Conservation (phyloP, 2,113 vertebrate species). For the Dicaeum eximium region DNA sequence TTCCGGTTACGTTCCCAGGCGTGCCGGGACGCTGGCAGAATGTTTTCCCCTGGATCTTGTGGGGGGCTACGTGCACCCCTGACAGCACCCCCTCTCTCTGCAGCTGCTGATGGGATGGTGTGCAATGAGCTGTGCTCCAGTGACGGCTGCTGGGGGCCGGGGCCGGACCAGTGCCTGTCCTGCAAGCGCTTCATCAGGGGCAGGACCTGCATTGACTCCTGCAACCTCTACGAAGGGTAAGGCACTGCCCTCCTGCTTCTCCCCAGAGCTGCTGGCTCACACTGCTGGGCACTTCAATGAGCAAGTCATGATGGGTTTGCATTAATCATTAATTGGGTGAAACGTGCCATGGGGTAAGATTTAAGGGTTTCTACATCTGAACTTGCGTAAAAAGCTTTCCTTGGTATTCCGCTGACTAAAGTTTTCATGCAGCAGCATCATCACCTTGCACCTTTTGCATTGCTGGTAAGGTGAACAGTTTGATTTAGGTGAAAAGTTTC, state of each 20-base stretch:
- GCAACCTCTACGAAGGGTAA: conserved; percentile 93
- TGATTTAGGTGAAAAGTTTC: neutral
- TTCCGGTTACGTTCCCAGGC: rapidly evolving
- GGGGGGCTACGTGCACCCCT: neutral
- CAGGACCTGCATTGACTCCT: conserved; percentile 87
- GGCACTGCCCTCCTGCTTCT: neutral
- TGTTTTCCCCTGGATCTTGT: neutral
- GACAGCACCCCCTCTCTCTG: neutral
- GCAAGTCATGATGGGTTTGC: neutral
- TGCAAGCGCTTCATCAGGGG: conserved; percentile 91
- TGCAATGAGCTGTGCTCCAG: conserved; percentile 91
- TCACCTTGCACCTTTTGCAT: neutral
- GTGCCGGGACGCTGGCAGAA: rapidly evolving
- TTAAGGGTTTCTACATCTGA: neutral
- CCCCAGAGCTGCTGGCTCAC: neutral
- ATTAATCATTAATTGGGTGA: neutral
- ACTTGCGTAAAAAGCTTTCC: neutral
- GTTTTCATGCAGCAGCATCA: neutral
- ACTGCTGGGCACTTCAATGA: neutral
- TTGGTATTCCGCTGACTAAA: neutral
- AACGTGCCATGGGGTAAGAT: neutral
- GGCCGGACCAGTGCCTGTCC: conserved; percentile 91
- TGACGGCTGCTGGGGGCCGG: conserved; percentile 92
- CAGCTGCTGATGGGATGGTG: conserved; percentile 87
- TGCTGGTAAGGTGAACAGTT: neutral